Evolutionary conservation across 2,113 vertebrate species (phyloP).

Genomic region (Cyanoliseus patagonus): DNA sequence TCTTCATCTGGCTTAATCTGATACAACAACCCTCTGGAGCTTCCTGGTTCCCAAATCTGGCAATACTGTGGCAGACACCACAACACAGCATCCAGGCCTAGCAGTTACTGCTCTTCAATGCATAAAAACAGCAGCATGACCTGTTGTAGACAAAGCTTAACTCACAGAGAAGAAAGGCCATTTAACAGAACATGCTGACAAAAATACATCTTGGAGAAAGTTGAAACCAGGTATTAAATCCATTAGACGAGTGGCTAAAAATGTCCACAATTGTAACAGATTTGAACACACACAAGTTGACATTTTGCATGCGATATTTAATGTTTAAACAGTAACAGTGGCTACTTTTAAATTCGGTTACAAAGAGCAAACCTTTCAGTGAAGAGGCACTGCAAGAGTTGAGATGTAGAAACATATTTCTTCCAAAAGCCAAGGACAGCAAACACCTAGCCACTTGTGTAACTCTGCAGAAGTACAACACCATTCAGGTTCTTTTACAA

Average conservation of each 20-base stretch:
- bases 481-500: not conserved
- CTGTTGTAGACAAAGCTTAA: not conserved
- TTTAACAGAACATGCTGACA: not conserved
- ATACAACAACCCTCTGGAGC: not conserved
- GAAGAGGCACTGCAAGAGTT: not conserved
- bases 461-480: not conserved
- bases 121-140: not conserved
- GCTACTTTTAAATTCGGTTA: slow-evolving; percentile 10
- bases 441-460: not conserved
- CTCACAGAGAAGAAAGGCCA: not conserved
- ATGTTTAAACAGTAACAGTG: slow-evolving; percentile 18
- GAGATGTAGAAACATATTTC: not conserved
- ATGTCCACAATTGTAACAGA: not conserved
- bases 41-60: not conserved
- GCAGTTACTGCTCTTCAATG: not conserved
- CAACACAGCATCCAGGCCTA: not conserved
- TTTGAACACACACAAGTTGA: not conserved
- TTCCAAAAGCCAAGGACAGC: not conserved
- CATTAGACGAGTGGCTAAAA: not conserved
- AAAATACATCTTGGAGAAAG: not conserved
- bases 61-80: not conserved
- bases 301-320: slow-evolving; percentile 10
- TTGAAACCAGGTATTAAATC: not conserved
- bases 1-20: not conserved
- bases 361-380: not conserved